Evolutionary conservation across 2,797 vertebrate genomes (phyloP), one percentile per base, ranked within the genome.

Genomic region (Momotus momota): DNA sequence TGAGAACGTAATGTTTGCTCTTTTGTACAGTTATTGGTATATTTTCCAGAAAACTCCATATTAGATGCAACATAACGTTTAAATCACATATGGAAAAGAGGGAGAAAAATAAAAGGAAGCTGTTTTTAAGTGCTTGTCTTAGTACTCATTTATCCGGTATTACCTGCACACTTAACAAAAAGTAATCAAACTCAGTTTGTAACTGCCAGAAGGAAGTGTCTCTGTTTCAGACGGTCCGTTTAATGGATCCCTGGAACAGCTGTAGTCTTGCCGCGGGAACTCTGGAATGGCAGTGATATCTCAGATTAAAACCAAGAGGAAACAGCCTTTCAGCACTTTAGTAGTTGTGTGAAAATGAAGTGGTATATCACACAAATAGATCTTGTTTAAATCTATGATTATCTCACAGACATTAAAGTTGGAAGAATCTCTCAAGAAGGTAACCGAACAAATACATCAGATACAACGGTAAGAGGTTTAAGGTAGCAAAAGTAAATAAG

Each of bases 381-480:
- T 38, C 84, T 77, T 88, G 16, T 61, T 90, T 58, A 60, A 55
- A 43, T 75, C n/a, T 96, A 7, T 90, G 16, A 23, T 92, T 91
- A 6, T 90, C 40, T 96, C 43, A 69, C 97, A 99, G 99, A 98
- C 94, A 74, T 96, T 96, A 40, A 98, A 98, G 95, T 94, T 99
- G 83, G 99, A 99, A 88, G 98, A 98, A 23, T 91, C 96, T 27
- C 95, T 98, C 25, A 95, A 97, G 92, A 98, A 98, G 93, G 97
- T 98, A 92, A 98, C 98, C 61, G 97, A 99, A 78, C 98, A 98
- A 95, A 98, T 98, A 61, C 98, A 98, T 75, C 98, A 98, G 89
- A 94, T 99, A 72, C 97, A 98, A 93, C 92, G 98, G 99, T 99
- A 98, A 97, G 98, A 49, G 17, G 7, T 52, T 75, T 84, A 81